Evolutionary conservation across 2,797 vertebrate species (phyloP).

Genomic region (Chiloscyllium punctatum): DNA sequence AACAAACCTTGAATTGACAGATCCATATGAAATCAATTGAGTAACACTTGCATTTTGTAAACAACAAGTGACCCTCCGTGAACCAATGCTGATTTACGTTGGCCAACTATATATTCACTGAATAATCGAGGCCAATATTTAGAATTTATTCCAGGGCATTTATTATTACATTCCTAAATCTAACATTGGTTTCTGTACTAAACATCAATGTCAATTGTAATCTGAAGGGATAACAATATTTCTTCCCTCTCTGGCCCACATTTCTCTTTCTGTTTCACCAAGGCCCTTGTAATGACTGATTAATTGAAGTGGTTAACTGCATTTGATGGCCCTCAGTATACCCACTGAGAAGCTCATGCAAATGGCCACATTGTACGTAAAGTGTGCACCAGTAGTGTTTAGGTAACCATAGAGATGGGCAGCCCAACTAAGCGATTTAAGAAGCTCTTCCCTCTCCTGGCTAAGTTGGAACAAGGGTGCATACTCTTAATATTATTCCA

Average conservation of each 20-base stretch:
- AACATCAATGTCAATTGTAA: neutral
- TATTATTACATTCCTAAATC: neutral
- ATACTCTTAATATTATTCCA: neutral
- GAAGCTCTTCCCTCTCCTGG: neutral
- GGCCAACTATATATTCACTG: neutral
- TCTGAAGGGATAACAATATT: neutral
- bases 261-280: too few relatives aligned
- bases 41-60: neutral
- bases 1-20: neutral
- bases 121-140: neutral
- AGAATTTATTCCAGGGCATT: neutral
- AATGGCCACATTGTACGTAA: neutral
- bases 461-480: neutral
- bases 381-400: neutral
- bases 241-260: neutral
- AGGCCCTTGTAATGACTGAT: too few relatives aligned
- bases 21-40: neutral
- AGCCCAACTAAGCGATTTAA: neutral
- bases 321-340: neutral
- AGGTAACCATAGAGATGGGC: neutral
- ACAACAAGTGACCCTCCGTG: neutral
- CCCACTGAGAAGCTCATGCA: neutral
- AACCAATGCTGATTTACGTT: neutral
- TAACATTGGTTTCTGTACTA: neutral
- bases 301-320: neutral